phyloP scores from a whole-genome alignment of 64 coral and sea anemone genomes.

The Dendronephthya gigantea region DNA sequence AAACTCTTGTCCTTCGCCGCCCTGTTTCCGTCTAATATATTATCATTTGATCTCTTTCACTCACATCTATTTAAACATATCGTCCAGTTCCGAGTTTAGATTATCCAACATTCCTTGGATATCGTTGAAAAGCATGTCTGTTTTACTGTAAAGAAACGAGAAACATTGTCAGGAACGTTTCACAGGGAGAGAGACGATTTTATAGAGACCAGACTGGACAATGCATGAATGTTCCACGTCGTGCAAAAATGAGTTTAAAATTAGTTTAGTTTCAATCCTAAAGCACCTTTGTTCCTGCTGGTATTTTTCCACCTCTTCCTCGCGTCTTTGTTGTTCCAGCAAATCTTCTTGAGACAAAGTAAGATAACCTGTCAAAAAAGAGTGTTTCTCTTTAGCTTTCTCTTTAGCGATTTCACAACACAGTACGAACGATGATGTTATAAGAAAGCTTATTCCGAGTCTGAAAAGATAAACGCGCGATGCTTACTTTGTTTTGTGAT shows the following conservation, averaged over 20 bases:
- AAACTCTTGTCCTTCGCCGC: background rate
- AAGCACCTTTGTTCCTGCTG: background rate
- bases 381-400: background rate
- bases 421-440: no score
- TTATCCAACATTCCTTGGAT: slow-evolving; percentile 18
- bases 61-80: background rate
- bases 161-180: background rate
- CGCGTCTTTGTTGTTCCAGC: slow-evolving; percentile 9
- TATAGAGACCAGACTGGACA: no score
- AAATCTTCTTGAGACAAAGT: slow-evolving; percentile 6
- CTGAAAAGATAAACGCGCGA: no score
- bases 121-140: background rate
- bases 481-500: background rate
- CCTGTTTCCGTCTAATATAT: background rate
- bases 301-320: background rate
- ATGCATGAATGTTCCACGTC: no score
- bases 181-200: background rate
- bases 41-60: no score
- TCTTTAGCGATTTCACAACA: no score
- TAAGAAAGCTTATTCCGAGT: no score
- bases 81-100: background rate
- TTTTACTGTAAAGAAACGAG: background rate
- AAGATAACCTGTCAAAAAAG: background rate
- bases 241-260: no score
- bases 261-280: background rate